Conservation (phyloP, 37 sponge, comb jelly and placozoan species). For the Tethya wilhelma region DNA sequence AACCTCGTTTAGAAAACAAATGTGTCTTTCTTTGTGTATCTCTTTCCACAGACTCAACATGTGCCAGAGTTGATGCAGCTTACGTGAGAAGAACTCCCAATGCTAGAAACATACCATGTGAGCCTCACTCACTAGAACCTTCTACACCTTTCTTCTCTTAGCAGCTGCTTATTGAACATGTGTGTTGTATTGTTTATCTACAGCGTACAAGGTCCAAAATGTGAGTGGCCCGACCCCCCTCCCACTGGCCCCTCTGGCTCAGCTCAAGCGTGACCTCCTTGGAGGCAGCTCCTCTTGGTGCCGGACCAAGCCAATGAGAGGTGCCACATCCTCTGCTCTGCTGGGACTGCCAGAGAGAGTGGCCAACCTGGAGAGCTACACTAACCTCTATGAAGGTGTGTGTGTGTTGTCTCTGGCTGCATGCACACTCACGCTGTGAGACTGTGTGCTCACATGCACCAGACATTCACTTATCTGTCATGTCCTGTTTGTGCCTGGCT, state of each 20-base stretch:
- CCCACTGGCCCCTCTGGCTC: constrained; percentile 34
- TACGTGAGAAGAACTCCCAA: constrained; percentile 31
- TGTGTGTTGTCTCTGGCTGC: too few relatives aligned
- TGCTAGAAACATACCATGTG: constrained; percentile 39
- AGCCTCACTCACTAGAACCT: too few relatives aligned
- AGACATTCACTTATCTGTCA: too few relatives aligned
- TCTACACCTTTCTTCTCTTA: too few relatives aligned
- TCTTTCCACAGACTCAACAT: constrained; percentile 21
- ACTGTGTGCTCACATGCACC: too few relatives aligned
- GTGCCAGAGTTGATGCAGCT: constrained; percentile 72
- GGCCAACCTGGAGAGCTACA: constrained; percentile 36
- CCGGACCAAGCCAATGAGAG: neutral
- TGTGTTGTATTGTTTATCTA: neutral
- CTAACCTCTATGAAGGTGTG: too few relatives aligned
- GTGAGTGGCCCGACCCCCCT: constrained; percentile 19
- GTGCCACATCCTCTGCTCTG: neutral
- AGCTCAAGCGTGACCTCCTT: constrained; percentile 38
- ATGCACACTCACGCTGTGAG: too few relatives aligned
- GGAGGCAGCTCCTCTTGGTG: neutral
- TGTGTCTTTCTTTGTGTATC: too few relatives aligned
- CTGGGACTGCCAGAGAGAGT: constrained; percentile 41
- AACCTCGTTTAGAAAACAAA: too few relatives aligned
- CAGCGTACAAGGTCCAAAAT: constrained; percentile 27
- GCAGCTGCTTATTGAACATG: too few relatives aligned
- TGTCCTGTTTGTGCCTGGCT: too few relatives aligned